Conservation (phyloP, 2,113 vertebrate species). For the Trachemys scripta region DNA sequence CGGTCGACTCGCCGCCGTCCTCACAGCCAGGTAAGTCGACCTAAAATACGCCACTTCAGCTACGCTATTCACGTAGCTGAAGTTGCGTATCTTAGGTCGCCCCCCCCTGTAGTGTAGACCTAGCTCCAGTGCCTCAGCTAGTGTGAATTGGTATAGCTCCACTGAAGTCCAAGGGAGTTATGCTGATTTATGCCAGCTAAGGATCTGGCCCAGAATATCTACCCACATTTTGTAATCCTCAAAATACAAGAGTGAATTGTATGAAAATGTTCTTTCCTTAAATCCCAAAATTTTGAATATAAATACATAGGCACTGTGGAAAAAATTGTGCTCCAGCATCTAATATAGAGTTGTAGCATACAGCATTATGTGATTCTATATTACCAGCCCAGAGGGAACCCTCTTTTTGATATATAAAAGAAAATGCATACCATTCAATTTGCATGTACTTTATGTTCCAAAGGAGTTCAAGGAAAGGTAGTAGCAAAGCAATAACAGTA, state of each 20-base stretch:
- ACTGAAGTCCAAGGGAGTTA: rapidly evolving
- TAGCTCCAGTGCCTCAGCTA: not conserved
- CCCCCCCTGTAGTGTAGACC: no score
- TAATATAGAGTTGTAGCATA: not conserved
- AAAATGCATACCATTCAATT: rapidly evolving
- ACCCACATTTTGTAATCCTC: rapidly evolving
- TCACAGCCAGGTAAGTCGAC: no score
- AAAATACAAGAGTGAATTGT: not conserved
- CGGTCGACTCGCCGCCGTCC: no score
- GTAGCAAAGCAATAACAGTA: rapidly evolving
- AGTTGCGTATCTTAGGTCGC: no score
- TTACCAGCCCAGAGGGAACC: not conserved
- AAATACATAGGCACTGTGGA: rapidly evolving
- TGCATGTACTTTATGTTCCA: rapidly evolving
- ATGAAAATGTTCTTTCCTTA: not conserved
- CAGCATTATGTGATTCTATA: rapidly evolving
- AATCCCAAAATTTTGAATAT: rapidly evolving
- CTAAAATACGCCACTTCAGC: no score
- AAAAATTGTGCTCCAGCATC: rapidly evolving
- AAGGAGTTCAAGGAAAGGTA: not conserved
- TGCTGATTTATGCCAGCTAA: rapidly evolving
- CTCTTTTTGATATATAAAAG: not conserved
- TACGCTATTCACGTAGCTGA: no score
- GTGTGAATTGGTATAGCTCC: not conserved
- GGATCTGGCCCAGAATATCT: not conserved